Percentiles rank a stretch among this genome's conserved stretches.
Evolutionary conservation across 2,113 vertebrate species (phyloP).

Genomic region (Climacteris rufus): DNA sequence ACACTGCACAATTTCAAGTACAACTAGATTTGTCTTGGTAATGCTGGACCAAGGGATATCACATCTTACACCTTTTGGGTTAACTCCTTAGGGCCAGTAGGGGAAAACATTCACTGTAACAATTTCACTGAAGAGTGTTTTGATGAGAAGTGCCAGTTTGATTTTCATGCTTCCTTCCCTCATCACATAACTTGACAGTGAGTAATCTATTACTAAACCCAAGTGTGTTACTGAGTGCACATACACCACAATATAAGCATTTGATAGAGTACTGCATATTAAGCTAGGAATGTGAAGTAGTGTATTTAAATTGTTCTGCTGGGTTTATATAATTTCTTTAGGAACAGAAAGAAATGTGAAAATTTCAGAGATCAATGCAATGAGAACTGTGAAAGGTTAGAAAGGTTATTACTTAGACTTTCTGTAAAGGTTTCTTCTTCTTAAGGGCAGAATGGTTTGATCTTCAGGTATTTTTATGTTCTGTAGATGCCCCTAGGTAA

Average conservation of each 20-base stretch:
- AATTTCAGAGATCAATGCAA: not conserved
- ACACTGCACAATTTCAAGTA: not conserved
- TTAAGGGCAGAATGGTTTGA: not conserved
- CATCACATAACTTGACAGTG: not conserved
- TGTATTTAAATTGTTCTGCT: not conserved
- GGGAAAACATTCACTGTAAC: not conserved
- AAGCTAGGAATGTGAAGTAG: not conserved
- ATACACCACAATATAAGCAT: not conserved
- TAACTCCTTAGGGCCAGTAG: not conserved
- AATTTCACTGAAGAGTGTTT: not conserved
- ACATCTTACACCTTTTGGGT: not conserved
- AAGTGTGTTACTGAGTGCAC: not conserved
- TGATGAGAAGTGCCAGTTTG: not conserved
- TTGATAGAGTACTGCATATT: not conserved
- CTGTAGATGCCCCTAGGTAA: not conserved
- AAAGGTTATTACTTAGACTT: not conserved
- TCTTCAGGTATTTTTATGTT: not conserved
- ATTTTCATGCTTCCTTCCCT: not conserved
- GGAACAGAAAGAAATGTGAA: not conserved
- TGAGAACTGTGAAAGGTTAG: not conserved
- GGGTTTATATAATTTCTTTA: not conserved
- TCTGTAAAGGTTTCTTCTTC: not conserved
- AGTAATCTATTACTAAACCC: slow-evolving; percentile 7
- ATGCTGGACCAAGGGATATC: not conserved
- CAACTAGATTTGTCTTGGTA: not conserved